phyloP scores from a whole-genome alignment of 1,140 invertebrate species.

The Diuraphis noxia region DNA sequence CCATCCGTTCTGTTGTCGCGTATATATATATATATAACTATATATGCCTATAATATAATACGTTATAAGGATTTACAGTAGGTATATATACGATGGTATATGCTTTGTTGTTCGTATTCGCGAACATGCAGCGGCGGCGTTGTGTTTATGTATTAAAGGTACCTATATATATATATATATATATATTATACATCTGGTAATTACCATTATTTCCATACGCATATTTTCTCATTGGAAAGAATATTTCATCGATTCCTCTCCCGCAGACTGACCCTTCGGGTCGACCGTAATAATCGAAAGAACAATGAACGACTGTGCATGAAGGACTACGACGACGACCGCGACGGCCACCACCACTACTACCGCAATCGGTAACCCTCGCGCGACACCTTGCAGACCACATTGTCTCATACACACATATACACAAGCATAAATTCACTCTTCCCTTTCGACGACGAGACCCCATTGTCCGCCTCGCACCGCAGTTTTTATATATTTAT shows the following conservation, averaged over 20 bases:
- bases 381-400: conserved; percentile 46
- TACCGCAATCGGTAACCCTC: neutral
- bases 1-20: neutral
- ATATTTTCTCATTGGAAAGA: conserved; percentile 31
- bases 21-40: neutral
- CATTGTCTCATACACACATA: conserved; percentile 31
- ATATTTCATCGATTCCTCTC: conserved; percentile 33
- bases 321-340: neutral
- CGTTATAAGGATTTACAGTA: neutral
- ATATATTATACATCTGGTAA: neutral
- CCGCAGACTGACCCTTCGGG: conserved; percentile 42
- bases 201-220: conserved; percentile 51
- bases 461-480: conserved; percentile 22
- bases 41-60: neutral
- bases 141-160: neutral
- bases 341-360: no score
- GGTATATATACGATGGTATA: neutral
- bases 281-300: conserved; percentile 43
- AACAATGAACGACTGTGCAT: conserved; percentile 39
- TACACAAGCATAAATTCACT: neutral
- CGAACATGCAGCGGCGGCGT: neutral
- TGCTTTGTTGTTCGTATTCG: neutral
- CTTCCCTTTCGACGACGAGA: neutral
- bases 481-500: conserved; percentile 21
- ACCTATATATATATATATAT: no score